Conservation (phyloP, 2,113 vertebrate species). For the Colistium nudipinnis region DNA sequence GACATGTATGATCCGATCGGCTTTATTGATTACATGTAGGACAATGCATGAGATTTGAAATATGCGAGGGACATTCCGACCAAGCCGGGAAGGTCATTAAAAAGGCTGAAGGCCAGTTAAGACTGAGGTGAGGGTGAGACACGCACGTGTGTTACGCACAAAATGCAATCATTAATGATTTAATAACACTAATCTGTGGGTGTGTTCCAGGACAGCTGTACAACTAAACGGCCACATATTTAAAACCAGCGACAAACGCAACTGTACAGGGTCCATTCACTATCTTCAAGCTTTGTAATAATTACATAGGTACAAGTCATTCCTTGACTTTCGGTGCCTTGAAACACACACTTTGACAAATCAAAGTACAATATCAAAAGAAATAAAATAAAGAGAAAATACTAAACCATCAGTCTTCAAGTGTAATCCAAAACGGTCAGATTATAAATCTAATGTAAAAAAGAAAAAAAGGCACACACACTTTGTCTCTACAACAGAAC, state of each 20-base stretch:
- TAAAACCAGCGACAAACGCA: slow-evolving; percentile 39
- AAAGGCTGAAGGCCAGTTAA: slow-evolving; percentile 24
- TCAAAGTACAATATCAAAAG: slow-evolving; percentile 39
- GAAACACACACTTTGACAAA: slow-evolving; percentile 40
- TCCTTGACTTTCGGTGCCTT: slow-evolving; percentile 26
- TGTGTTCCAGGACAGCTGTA: slow-evolving; percentile 40
- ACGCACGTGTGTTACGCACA: slow-evolving; percentile 15
- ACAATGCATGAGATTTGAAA: slow-evolving; percentile 36
- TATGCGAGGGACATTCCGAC: slow-evolving; percentile 20
- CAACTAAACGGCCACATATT: slow-evolving; percentile 49
- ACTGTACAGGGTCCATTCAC: slow-evolving; percentile 50
- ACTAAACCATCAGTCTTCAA: slow-evolving; percentile 18
- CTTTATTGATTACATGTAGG: slow-evolving; percentile 65
- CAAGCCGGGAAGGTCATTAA: slow-evolving; percentile 22
- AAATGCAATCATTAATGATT: slow-evolving; percentile 19
- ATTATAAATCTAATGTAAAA: not conserved
- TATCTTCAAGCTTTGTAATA: slow-evolving; percentile 60
- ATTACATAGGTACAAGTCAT: slow-evolving; percentile 69
- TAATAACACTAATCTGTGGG: slow-evolving; percentile 24
- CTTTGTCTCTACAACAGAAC: slow-evolving; percentile 23
- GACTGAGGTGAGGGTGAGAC: slow-evolving; percentile 26
- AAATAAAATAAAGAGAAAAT: not conserved
- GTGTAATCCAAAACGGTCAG: slow-evolving; percentile 15
- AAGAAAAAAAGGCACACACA: slow-evolving; percentile 5
- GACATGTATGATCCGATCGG: slow-evolving; percentile 12